Evolutionary conservation across 92 coral and sea anemone genomes (phyloP), one percentile per base, ranked within the genome.

Genomic region (Diadumene lineata): DNA sequence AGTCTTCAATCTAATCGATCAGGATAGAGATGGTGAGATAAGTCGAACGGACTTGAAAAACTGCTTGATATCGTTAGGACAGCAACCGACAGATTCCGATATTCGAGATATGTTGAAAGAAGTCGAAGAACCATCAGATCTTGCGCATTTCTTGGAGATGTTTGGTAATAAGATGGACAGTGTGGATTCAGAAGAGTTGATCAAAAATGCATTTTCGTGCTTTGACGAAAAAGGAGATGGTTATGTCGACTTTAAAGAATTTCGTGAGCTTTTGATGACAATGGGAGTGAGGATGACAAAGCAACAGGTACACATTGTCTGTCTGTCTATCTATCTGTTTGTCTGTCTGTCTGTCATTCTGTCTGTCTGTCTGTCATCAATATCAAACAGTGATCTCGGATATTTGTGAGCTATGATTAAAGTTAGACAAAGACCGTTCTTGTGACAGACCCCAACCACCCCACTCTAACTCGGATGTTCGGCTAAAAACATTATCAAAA

Each of bases 141-240:
- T 85, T 34, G 82, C 89, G 19, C 80, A 75, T n/a, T 88, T 88
- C 75, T 22, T 81, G 43, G 66, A 70, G 33, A 80, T 88, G 90
- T 85, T 88, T 60, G 87, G 90, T 24, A 38, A 80, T 21, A 85
- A 73, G 62, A 88, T 88, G 93, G 78, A 70, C 15, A 67, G 81
- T 18, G 82, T 78, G 8, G 93, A 88, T 63, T 64, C 87, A 2
- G 93, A 88, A 55, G 93, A 88, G 8, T 65, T 78, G 28, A 78
- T 88, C 11, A 57, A 63, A 22, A 81, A 79, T 11, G 93, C 93
- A 11, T 88, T 88, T 51, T 75, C 78, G 69, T 88, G 93, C 73
- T 88, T 88, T 56, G 93, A 88, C 56, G 93, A 88, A 19, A 85
- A 72, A 11, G 81, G 90, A 57, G 83, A 88, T 48, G 93, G 93